These are phyloP conservation scores for Eulemur albifrons DNA, from an alignment of 2,797 vertebrate species.

Conservation along the genomic window DNA sequence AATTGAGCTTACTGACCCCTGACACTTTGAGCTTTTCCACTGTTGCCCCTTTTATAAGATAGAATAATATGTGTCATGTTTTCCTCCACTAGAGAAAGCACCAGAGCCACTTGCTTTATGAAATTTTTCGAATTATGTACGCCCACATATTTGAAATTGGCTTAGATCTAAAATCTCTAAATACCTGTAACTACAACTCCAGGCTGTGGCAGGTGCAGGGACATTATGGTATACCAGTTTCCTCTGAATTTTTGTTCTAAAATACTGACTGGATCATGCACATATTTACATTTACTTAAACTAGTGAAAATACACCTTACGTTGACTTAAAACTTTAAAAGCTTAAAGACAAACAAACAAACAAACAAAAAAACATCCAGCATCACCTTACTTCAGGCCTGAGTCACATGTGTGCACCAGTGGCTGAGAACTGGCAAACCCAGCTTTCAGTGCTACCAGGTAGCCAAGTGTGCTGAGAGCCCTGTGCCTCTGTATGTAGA, in stretches of 20 bases:
- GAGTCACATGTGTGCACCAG: accelerated
- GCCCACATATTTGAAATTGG: neutral
- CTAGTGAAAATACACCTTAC: neutral
- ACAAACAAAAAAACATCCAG: neutral
- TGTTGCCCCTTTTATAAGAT: neutral
- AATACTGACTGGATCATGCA: neutral
- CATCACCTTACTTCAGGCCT: neutral
- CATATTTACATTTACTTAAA: neutral
- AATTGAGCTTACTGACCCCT: neutral
- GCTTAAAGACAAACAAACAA: neutral
- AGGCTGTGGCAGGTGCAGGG: neutral
- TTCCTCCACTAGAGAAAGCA: neutral
- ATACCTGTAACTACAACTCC: neutral
- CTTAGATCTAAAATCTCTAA: neutral
- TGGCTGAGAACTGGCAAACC: neutral
- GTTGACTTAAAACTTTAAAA: neutral
- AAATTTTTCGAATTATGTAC: neutral
- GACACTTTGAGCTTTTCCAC: neutral
- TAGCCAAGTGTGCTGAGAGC: accelerated
- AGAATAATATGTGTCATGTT: neutral
- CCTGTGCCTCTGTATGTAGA: neutral
- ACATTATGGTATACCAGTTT: neutral
- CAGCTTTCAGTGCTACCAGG: neutral
- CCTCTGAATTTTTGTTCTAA: neutral
- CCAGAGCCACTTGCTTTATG: neutral